These are phyloP conservation scores for Bolborhynchus lineola DNA, from an alignment of 2,113 vertebrate species.

Conservation along the genomic window DNA sequence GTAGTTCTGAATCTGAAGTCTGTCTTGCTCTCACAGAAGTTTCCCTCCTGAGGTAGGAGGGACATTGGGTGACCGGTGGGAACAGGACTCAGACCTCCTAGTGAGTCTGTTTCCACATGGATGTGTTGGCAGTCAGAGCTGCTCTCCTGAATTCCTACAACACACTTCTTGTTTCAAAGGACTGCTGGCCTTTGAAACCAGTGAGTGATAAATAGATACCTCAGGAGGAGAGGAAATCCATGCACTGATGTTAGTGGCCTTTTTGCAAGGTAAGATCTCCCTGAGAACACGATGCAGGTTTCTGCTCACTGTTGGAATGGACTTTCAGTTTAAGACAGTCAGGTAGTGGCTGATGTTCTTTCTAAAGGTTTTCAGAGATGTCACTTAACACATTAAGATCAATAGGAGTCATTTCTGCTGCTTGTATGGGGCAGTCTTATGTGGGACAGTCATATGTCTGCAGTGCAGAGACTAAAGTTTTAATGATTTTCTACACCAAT, in stretches of 20 bases:
- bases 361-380: neutral
- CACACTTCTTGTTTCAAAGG: fast-evolving
- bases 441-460: neutral
- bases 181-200: neutral
- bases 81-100: neutral
- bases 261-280: neutral
- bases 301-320: neutral
- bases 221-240: neutral
- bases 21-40: neutral
- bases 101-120: neutral
- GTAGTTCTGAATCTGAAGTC: neutral
- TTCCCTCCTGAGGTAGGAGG: neutral
- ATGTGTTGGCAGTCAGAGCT: neutral
- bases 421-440: neutral
- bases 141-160: neutral
- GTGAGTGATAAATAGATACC: no score
- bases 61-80: fast-evolving
- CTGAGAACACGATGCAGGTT: neutral
- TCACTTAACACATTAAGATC: neutral
- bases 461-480: neutral
- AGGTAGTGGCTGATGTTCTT: neutral
- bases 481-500: neutral
- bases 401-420: neutral
- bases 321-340: neutral
- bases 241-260: neutral